Conservation (phyloP, 2,797 vertebrate species). For the Pogonophryne albipinna region DNA sequence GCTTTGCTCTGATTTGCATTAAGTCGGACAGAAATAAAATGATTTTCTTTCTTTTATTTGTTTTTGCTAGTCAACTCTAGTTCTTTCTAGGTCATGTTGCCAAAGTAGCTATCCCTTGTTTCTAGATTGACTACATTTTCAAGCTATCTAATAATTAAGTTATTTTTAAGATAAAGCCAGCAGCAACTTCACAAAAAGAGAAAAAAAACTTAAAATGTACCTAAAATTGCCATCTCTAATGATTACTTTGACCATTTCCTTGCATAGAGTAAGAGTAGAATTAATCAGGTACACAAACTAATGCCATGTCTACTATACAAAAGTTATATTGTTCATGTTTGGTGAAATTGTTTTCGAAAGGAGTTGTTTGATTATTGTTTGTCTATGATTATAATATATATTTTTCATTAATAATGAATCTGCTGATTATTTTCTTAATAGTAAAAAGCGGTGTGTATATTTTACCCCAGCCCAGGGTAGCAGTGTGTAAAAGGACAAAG, state of each 20-base stretch:
- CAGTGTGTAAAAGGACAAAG: not conserved
- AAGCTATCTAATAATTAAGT: not conserved
- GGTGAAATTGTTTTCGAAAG: not conserved
- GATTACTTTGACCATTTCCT: not conserved
- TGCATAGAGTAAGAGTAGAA: not conserved
- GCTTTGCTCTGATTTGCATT: not conserved
- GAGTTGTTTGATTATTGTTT: too few relatives aligned
- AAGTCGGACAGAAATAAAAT: too few relatives aligned
- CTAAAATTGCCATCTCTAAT: not conserved
- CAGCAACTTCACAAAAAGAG: not conserved
- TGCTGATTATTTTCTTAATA: not conserved
- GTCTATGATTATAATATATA: not conserved
- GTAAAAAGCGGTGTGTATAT: not conserved
- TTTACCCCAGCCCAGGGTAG: not conserved
- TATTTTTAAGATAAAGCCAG: not conserved
- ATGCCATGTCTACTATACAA: not conserved
- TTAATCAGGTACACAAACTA: not conserved
- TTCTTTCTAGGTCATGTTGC: constrained; percentile 7
- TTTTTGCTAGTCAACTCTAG: constrained; percentile 23
- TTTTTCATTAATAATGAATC: too few relatives aligned
- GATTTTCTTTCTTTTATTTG: not conserved
- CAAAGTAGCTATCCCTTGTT: constrained; percentile 33
- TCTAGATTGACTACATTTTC: not conserved
- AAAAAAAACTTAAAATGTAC: not conserved
- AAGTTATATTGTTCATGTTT: not conserved